phyloP scores from a whole-genome alignment of 2,113 vertebrate species.

The Hippocampus guttulatus region DNA sequence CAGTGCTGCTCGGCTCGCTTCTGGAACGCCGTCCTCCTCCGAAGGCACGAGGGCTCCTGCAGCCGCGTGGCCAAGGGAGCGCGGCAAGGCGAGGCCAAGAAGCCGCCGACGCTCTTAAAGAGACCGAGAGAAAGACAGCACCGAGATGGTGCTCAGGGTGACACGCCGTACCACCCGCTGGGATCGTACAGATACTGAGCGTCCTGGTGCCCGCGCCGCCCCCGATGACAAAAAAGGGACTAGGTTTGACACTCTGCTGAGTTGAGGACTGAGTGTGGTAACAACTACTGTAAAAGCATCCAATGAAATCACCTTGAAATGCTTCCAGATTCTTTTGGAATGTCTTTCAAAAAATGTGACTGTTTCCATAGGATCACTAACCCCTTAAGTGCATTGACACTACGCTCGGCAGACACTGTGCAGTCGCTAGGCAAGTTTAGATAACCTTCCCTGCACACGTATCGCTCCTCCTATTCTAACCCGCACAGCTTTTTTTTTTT shows the following conservation, averaged over 20 bases:
- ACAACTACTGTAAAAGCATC: constrained; percentile 71
- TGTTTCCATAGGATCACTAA: constrained; percentile 72
- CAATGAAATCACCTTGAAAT: constrained; percentile 59
- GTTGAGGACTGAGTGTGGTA: constrained; percentile 70
- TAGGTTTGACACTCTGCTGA: constrained; percentile 56
- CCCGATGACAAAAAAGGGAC: constrained; percentile 43
- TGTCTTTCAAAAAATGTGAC: constrained; percentile 66
- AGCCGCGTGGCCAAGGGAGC: constrained; percentile 65
- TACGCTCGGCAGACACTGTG: constrained; percentile 73
- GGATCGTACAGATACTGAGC: constrained; percentile 70
- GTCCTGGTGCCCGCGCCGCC: constrained; percentile 30
- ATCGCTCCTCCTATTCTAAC: constrained; percentile 54
- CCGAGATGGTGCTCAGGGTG: constrained; percentile 53
- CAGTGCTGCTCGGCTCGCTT: constrained; percentile 69
- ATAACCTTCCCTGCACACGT: constrained; percentile 73
- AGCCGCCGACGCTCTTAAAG: constrained; percentile 59
- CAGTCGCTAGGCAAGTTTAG: constrained; percentile 72
- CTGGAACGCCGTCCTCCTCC: constrained; percentile 74
- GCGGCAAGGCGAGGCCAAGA: constrained; percentile 52
- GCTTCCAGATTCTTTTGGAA: constrained; percentile 69
- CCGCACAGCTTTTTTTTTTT: constrained; percentile 50
- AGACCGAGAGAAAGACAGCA: constrained; percentile 58
- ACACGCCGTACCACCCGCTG: constrained; percentile 56
- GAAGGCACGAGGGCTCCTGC: constrained; percentile 73
- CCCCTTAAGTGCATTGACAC: constrained; percentile 73